A percentile compares a stretch with the other conserved stretches of the same genome.
These are phyloP conservation scores for Entomobrya multifasciata DNA, from an alignment of 2,888 invertebrate species.

Conservation along the genomic window DNA sequence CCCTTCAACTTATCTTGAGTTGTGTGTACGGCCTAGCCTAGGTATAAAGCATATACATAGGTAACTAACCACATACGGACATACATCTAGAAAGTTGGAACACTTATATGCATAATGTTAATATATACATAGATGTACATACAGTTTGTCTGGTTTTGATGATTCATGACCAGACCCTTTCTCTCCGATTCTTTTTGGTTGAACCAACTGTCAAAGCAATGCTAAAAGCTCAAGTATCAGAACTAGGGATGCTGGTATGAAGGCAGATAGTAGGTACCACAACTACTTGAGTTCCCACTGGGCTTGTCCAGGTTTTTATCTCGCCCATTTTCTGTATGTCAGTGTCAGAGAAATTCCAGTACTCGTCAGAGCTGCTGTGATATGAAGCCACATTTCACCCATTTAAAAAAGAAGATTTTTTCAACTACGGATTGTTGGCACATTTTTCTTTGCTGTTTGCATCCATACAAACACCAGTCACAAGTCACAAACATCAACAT, in stretches of 20 bases:
- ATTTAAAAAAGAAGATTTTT: no score
- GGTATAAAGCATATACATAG: background rate
- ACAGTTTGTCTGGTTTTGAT: conserved; percentile 41
- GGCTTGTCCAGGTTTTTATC: conserved; percentile 57
- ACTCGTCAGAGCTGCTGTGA: conserved; percentile 6
- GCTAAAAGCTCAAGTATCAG: no score
- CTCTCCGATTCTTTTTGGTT: conserved; percentile 7
- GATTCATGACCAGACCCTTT: conserved; percentile 53
- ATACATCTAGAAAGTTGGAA: no score
- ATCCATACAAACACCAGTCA: background rate
- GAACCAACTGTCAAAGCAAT: conserved; percentile 15
- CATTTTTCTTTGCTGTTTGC: conserved; percentile 5
- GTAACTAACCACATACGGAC: no score
- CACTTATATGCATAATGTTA: background rate
- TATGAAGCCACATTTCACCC: conserved; percentile 23
- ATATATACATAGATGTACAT: background rate
- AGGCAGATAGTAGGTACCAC: background rate
- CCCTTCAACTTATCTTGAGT: conserved; percentile 25
- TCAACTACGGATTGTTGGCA: background rate
- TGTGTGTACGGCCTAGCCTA: conserved; percentile 8
- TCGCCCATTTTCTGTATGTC: conserved; percentile 18
- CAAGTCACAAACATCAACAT: background rate
- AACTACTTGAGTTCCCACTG: conserved; percentile 56
- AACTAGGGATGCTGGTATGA: conserved; percentile 11
- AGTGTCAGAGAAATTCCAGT: conserved; percentile 51